Conservation (phyloP, 35 echinoderm and acorn worm genomes). For the Apostichopus californicus region DNA sequence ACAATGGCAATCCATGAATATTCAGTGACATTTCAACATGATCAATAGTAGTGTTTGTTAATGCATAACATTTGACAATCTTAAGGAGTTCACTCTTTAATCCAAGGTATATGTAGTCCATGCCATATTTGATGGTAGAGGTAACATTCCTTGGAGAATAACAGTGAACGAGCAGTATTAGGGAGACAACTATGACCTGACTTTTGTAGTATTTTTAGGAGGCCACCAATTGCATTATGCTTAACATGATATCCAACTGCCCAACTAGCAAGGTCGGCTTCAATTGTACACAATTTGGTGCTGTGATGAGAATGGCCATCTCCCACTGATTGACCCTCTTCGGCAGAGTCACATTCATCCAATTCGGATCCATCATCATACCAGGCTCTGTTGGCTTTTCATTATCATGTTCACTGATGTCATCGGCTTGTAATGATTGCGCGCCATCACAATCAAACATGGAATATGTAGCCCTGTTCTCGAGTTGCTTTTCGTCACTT, state of each 20-base stretch:
- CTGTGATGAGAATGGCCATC: too few relatives aligned
- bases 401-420: too few relatives aligned
- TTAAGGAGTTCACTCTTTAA: conserved; percentile 49
- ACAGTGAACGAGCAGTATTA: conserved; percentile 59
- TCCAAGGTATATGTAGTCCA: conserved; percentile 75
- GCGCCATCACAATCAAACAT: too few relatives aligned
- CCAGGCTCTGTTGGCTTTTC: too few relatives aligned
- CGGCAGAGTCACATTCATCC: neutral
- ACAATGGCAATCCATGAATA: conserved; percentile 62
- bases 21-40: conserved; percentile 43
- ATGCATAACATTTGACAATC: conserved; percentile 40
- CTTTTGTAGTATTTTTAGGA: conserved; percentile 66
- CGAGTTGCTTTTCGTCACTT: too few relatives aligned
- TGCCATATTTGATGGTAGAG: conserved; percentile 40
- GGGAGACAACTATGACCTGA: conserved; percentile 63
- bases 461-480: too few relatives aligned
- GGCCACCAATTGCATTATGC: conserved; percentile 68
- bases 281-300: neutral
- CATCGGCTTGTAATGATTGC: too few relatives aligned
- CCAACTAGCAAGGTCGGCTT: conserved; percentile 57
- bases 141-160: conserved; percentile 54
- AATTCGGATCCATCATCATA: neutral
- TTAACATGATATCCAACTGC: conserved; percentile 64
- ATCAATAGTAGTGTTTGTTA: neutral
- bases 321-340: too few relatives aligned